Evolutionary conservation across 2,113 vertebrate genomes (phyloP), one percentile per base, ranked within the genome.

Genomic region (Cebidichthys violaceus): DNA sequence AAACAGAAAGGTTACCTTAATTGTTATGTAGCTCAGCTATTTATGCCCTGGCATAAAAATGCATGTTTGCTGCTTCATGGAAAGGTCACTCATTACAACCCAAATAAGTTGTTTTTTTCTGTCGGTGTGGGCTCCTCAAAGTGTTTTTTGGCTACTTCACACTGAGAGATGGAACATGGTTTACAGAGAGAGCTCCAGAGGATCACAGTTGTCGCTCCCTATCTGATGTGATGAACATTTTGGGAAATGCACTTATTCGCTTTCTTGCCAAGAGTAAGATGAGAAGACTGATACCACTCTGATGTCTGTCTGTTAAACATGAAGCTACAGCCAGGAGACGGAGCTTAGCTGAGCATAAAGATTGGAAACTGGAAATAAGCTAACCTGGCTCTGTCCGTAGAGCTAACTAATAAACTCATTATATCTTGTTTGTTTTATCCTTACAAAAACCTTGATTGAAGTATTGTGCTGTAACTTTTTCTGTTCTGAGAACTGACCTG

Each of bases 11-110:
- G 93, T 94, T 94, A 94, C 90, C 92, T 94, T 95, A 95, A 95
- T 95, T 95, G 94, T 94, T 94, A 95, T 95, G 94, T 93, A 93
- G 94, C 94, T 94, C 91, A 86, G 92, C 92, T 93, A 93, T 95
- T 96, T 94, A 94, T 93, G 91, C 90, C 84, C 81, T 85, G 85
- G 93, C 88, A 94, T 94, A 87, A 94, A 94, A 95, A 94, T 94
- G 94, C 94, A 93, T 91, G 94, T 93, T 89, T 90, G 89, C 93
- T 89, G 89, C 93, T 93, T 93, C 91, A 88, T 87, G 89, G 87
- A 95, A 96, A 96, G 95, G 95, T 96, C 95, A 95, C 92, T 92
- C 88, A 94, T 95, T 95, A 95, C 92, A 92, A 92, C 90, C 79
- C 74, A 87, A 90, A 91, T 93, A 93, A 94, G 81, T 90, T 93